Base-by-base conservation (phyloP, 2,113 vertebrate genomes). In the Cardinalis cardinalis region DNA sequence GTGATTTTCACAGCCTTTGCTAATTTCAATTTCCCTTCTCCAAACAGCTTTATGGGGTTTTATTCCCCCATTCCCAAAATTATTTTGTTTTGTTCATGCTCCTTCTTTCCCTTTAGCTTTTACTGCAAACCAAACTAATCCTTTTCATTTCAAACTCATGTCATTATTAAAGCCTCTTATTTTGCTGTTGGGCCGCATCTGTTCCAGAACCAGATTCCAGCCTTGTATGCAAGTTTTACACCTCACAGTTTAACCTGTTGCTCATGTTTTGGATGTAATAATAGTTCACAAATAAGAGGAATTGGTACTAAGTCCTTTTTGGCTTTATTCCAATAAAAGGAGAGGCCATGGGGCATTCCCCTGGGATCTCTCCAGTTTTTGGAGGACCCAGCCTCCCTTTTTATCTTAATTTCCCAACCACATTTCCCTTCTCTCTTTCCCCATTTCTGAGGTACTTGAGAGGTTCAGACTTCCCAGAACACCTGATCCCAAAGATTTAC, bases 101-200 rank as follows among this genome's bases (percentile, higher is more conserved):
- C 21, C 43, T 71, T 28, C 25, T 72, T 87, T 51, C 56, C 52
- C 19, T 65, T 65, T 9, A 6, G 41, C 34, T 80, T 61, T 63
- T 49, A 7, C 34, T 78, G 24, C 66, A 75, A 63, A 78, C 60
- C 49, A 48, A 60, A 60, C 31, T 83, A 92, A 94, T 92, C 89
- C 86, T 86, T 86, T 94, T 91, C 78, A 89, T 94, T 92, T 94
- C 70, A 20, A 87, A 78, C 65, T 66, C 90, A 64, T 71, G 77
- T 92, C 25, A 20, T 75, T 75, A 41, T 64, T 60, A 94, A 96
- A 96, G 78, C 90, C 41, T 93, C 84, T 84, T 74, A 89, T 28
- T 74, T 71, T 34, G 7, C 21, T 34, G 13, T 20, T 59, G 53
- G 29, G 36, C 58, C 72, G 41, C 82, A 87, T 36, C 95, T 87